A percentile compares a stretch with the other conserved stretches of the same genome.
phyloP scores from a whole-genome alignment of 2,113 vertebrate genomes.

The Cephalopholis sonnerati region DNA sequence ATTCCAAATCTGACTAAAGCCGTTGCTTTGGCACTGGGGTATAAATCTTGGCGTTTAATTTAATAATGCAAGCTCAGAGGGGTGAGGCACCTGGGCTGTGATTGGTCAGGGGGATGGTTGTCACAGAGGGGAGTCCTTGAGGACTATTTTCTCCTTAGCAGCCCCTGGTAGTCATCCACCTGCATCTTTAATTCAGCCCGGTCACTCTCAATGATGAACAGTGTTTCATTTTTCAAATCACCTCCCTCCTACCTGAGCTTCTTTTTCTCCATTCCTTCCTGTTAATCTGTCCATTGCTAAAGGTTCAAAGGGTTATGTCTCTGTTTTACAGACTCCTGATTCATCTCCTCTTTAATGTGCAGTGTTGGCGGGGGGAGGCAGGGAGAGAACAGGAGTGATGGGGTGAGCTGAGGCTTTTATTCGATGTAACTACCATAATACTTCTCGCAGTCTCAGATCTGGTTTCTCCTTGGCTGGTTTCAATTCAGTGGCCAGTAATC shows the following conservation, averaged over 20 bases:
- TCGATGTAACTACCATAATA: constrained; percentile 73
- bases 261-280: constrained; percentile 41
- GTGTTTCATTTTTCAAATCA: constrained; percentile 54
- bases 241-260: constrained; percentile 40
- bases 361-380: constrained; percentile 43
- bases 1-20: constrained; percentile 78
- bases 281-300: constrained; percentile 43
- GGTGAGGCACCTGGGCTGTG: constrained; percentile 52
- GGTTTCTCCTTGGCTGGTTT: constrained; percentile 76
- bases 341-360: constrained; percentile 70
- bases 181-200: constrained; percentile 43
- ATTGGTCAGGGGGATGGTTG: constrained; percentile 58
- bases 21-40: constrained; percentile 63
- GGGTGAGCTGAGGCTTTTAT: constrained; percentile 65
- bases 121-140: constrained; percentile 66
- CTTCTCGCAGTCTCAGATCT: constrained; percentile 73
- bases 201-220: constrained; percentile 57
- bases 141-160: constrained; percentile 56
- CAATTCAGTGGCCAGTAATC: constrained; percentile 73
- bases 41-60: constrained; percentile 78
- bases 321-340: constrained; percentile 67
- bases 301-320: constrained; percentile 72
- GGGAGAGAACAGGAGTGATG: constrained; percentile 67
- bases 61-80: constrained; percentile 60
- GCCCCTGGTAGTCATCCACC: constrained; percentile 23